Conservation (phyloP, 2,113 vertebrate genomes). For the Zosterops pallidus region DNA sequence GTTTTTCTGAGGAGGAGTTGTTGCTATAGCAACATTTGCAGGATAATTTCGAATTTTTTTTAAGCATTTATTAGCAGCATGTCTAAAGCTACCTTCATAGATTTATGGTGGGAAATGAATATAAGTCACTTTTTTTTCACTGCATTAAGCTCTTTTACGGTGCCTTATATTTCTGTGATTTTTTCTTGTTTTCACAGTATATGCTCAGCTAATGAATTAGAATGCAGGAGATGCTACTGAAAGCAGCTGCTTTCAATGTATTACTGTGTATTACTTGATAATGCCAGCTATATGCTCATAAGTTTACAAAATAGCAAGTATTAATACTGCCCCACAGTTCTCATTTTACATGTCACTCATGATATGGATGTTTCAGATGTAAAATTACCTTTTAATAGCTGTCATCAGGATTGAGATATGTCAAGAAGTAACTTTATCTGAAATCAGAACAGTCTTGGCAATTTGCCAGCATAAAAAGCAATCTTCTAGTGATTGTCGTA, state of each 20-base stretch:
- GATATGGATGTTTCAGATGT: background rate
- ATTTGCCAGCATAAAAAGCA: background rate
- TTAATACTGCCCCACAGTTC: background rate
- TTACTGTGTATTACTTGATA: background rate
- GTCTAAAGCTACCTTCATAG: background rate
- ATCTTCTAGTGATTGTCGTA: background rate
- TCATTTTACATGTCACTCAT: background rate
- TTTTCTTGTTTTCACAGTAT: background rate
- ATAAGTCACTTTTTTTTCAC: background rate
- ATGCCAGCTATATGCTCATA: background rate
- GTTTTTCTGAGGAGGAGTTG: background rate
- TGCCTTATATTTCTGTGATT: background rate
- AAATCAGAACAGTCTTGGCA: background rate
- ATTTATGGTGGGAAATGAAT: background rate
- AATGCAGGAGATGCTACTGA: background rate
- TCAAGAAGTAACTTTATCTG: background rate
- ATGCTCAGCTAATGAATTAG: background rate
- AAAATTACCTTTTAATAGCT: background rate
- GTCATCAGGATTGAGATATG: background rate
- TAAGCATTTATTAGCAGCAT: background rate
- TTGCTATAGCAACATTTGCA: slow-evolving; percentile 62
- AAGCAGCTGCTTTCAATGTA: background rate
- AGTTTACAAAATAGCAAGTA: background rate
- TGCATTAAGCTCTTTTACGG: background rate
- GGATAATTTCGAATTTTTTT: background rate